Evolutionary conservation across 2,797 vertebrate genomes (phyloP).

Genomic region (Siniperca scherzeri): DNA sequence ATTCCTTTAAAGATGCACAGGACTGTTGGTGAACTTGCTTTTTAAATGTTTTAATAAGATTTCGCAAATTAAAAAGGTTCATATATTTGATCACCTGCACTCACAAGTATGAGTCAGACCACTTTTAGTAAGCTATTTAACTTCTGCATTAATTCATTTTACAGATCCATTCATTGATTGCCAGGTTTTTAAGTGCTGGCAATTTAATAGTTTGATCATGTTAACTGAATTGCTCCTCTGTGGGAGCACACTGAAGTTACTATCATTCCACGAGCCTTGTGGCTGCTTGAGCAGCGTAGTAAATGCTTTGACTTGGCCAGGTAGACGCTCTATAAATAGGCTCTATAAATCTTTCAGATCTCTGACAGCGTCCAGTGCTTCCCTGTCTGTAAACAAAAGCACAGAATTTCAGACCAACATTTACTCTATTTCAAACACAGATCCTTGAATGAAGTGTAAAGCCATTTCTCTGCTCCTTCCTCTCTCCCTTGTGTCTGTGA

Average conservation of each 20-base stretch:
- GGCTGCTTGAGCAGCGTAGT: slow-evolving; percentile 46
- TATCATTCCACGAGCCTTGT: slow-evolving; percentile 30
- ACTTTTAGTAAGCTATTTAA: slow-evolving; percentile 48
- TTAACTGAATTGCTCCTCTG: slow-evolving; percentile 66
- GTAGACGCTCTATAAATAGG: slow-evolving; percentile 70
- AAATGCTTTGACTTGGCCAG: slow-evolving; percentile 58
- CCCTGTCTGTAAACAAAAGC: slow-evolving; percentile 58
- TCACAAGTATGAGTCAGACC: slow-evolving; percentile 31
- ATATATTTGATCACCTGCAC: slow-evolving; percentile 9
- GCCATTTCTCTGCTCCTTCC: slow-evolving; percentile 12
- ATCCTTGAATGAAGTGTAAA: slow-evolving; percentile 29
- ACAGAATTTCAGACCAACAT: slow-evolving; percentile 25
- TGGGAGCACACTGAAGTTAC: slow-evolving; percentile 30
- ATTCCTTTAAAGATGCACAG: background rate
- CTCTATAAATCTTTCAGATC: slow-evolving; percentile 61
- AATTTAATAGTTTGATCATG: slow-evolving; percentile 43
- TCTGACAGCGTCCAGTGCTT: slow-evolving; percentile 42
- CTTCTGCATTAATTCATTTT: slow-evolving; percentile 54
- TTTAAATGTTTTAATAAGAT: background rate
- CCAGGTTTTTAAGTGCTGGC: slow-evolving; percentile 50
- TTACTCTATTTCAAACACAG: slow-evolving; percentile 43
- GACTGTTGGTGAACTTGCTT: background rate
- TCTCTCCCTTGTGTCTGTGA: slow-evolving; percentile 21
- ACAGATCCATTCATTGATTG: slow-evolving; percentile 44
- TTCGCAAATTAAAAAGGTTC: background rate